phyloP scores from a whole-genome alignment of 2,113 vertebrate genomes.

The Pituophis catenifer region DNA sequence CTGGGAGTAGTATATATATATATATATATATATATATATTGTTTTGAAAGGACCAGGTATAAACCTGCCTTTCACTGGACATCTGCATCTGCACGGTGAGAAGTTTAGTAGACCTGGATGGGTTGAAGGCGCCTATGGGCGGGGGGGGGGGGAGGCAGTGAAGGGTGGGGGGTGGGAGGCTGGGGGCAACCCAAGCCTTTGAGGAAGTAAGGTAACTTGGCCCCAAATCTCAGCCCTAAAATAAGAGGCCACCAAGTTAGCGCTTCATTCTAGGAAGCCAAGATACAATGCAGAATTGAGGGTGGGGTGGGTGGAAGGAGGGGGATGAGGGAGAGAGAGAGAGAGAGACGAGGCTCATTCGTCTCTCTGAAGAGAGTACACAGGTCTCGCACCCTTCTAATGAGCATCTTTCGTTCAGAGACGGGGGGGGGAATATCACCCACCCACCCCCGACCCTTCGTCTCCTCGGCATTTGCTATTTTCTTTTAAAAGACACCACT shows the following conservation, averaged over 20 bases:
- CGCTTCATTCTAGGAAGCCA: conserved; percentile 10
- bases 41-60: conserved; percentile 40
- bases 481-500: not conserved
- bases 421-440: no score
- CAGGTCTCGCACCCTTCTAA: not conserved
- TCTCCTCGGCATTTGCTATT: not conserved
- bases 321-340: not conserved
- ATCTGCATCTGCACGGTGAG: conserved; percentile 68
- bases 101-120: conserved; percentile 76
- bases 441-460: not conserved
- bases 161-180: accelerated
- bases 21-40: no score
- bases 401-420: not conserved
- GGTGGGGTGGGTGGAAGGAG: not conserved
- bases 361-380: not conserved
- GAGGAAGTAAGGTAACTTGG: not conserved
- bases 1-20: no score
- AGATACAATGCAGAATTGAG: not conserved
- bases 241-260: conserved; percentile 66
- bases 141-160: no score
- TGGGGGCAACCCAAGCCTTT: not conserved
- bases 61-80: conserved; percentile 81
- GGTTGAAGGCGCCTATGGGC: not conserved
- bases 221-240: no score
- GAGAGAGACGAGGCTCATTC: not conserved